phyloP scores from a whole-genome alignment of 2,797 vertebrate genomes.

The Muscicapa striata region DNA sequence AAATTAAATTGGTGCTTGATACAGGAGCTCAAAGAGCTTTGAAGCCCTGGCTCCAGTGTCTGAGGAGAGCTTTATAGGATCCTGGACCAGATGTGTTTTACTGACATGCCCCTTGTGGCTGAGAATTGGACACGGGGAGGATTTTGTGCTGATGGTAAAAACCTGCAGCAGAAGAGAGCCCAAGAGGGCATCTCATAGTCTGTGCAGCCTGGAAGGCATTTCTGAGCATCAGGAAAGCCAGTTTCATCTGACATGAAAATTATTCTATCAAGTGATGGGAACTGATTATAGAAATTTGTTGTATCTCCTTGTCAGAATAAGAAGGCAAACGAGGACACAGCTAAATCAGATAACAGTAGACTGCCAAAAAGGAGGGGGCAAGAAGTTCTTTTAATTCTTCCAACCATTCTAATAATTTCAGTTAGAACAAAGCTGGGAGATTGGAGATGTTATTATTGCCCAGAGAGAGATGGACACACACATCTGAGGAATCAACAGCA shows the following conservation, averaged over 20 bases:
- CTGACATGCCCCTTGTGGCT: not conserved
- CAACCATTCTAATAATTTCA: conserved; percentile 1
- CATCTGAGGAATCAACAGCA: not conserved
- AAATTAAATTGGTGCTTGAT: conserved; percentile 52
- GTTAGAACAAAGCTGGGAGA: not conserved
- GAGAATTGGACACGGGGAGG: not conserved
- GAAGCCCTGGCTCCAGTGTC: not conserved
- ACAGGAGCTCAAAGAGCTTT: not conserved
- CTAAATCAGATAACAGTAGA: conserved; percentile 46
- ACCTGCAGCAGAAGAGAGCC: not conserved
- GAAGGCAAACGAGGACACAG: conserved; percentile 36
- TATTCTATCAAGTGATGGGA: conserved; percentile 38
- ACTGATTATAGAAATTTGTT: conserved; percentile 46
- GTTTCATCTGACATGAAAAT: conserved; percentile 24
- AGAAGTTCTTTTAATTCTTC: not conserved
- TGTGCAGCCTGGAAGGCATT: not conserved
- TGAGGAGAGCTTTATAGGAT: not conserved
- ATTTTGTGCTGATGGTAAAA: not conserved
- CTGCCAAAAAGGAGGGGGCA: not conserved
- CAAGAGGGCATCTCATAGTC: not conserved
- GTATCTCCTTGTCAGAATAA: conserved; percentile 45
- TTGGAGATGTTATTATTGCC: not conserved
- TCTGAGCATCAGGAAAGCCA: conserved; percentile 6
- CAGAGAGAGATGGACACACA: not conserved
- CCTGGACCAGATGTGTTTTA: not conserved